Evolutionary conservation across 2,113 vertebrate species (phyloP), one percentile per base, ranked within the genome.

Genomic region (Danionella cerebrum): DNA sequence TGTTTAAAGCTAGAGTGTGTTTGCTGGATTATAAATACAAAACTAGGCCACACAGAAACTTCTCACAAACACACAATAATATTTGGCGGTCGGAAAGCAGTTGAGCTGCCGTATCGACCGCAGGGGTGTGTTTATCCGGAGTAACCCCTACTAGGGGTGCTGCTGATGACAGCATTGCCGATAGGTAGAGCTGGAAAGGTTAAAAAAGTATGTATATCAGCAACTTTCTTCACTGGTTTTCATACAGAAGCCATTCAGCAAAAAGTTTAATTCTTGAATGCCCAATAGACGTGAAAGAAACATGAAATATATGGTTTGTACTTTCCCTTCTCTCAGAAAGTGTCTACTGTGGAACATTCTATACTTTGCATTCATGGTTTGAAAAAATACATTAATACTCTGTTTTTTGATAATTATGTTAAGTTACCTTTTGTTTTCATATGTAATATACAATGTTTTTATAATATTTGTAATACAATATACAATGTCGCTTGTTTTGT

Each of bases 11-110:
- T 35, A n/a, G 53, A 48, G 54, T 48, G 48, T 67, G 72, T 39
- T 59, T 19, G 18, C 24, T 60, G 59, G 63, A 55, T 47, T 60
- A 38, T 72, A 62, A 76, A 54, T 65, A 41, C 16, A 53, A 22
- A 53, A 53, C 5, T 16, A 16, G 36, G 57, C 57, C 38, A 18
- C 64, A 65, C 44, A 33, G 50, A 70, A 50, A 73, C 42, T 3
- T 73, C 59, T 38, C 58, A 33, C 67, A 58, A 54, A 69, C n/a
- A 36, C 27, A 18, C 42, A 50, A 52, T 60, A 39, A 58, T 59
- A 9, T 52, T 65, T 42, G 11, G 2, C 47, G 47, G 64, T 47
- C 50, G 35, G 18, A 21, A 19, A 51, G 41, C 14, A 21, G 36
- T 63, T 19, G 16, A 29, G 21, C 19, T 31, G 59, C 7, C 54